A percentile compares a stretch with the other conserved stretches of the same genome.
phyloP scores from a whole-genome alignment of 2,113 vertebrate genomes.

The Etia nguti region DNA sequence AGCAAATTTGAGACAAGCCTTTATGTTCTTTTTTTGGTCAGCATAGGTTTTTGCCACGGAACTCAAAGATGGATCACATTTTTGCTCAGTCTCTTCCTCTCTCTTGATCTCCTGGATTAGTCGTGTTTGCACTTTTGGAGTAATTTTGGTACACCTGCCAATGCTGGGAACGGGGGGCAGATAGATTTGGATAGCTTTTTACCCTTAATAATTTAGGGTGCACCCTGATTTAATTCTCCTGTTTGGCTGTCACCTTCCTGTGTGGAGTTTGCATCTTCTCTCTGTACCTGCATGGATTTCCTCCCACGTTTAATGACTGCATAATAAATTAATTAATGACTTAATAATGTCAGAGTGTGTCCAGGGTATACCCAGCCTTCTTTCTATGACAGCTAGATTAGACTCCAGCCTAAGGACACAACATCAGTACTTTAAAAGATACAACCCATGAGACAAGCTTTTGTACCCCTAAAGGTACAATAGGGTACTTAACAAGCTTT shows the following conservation, averaged over 20 bases:
- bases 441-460: neutral
- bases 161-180: neutral
- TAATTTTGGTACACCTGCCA: neutral
- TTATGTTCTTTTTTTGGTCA: neutral
- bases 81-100: neutral
- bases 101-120: neutral
- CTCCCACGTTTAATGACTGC: neutral
- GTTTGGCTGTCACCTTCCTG: neutral
- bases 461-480: neutral
- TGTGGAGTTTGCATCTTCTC: neutral
- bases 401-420: neutral
- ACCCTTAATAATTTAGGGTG: no score
- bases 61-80: neutral
- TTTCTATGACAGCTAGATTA: neutral
- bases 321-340: neutral
- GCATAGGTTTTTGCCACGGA: neutral
- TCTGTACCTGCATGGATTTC: neutral
- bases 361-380: neutral
- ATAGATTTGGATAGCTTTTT: neutral
- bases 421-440: neutral
- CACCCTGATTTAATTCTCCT: neutral
- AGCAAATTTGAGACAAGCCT: neutral
- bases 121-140: neutral
- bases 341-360: neutral
- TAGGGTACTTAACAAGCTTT: neutral